Conservation (phyloP, 2,888 invertebrate species). For the Punctoribates punctum region DNA sequence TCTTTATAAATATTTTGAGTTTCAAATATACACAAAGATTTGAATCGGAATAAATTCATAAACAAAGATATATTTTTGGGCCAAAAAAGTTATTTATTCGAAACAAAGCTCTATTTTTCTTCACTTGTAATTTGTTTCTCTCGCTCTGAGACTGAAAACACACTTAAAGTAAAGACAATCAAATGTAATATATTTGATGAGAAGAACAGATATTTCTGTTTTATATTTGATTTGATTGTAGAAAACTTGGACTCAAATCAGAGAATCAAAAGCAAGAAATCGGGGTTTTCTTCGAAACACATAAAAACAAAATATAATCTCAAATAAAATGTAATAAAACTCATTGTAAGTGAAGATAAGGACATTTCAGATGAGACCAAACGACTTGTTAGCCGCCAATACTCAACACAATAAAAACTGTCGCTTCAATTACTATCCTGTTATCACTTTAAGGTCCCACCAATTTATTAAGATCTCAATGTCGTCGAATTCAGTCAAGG, state of each 20-base stretch:
- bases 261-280: background rate
- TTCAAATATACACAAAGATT: background rate
- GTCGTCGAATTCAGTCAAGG: too few relatives aligned
- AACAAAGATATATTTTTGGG: too few relatives aligned
- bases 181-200: background rate
- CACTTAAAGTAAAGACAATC: background rate
- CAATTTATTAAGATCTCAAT: too few relatives aligned
- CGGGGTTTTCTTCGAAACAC: background rate
- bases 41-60: background rate
- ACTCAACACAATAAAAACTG: too few relatives aligned
- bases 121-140: background rate
- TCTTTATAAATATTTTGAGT: background rate
- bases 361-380: background rate
- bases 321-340: constrained; percentile 5
- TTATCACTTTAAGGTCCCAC: too few relatives aligned
- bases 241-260: background rate
- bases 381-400: background rate
- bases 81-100: background rate
- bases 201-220: background rate
- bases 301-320: constrained; percentile 9
- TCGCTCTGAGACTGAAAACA: background rate
- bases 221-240: background rate
- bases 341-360: background rate
- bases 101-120: background rate
- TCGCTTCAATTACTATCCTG: too few relatives aligned